Base-by-base conservation (phyloP, 2,113 vertebrate species). In the Sylvietta virens region DNA sequence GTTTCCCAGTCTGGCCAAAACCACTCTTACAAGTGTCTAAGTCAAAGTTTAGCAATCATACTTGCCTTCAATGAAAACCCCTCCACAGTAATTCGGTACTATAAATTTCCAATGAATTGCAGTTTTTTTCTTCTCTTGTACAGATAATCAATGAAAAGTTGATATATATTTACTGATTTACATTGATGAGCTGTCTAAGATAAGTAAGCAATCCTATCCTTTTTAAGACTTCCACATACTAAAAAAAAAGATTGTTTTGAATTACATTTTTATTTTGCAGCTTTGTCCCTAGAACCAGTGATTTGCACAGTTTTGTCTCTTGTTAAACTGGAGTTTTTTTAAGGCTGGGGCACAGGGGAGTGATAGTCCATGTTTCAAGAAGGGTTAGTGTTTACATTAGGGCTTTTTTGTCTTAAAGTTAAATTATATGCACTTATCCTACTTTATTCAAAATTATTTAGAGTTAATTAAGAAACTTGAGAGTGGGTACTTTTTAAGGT, bases 51-150 rank as follows among this genome's bases (percentile, higher is more conserved):
- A 71, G 22, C 8, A 13, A 47, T 30, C 6, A 28, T 18, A 42
- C 78, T 61, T 79, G 14, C 10, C 22, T 88, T 80, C 26, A 44
- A 2, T n/a, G 42, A 28, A 44, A 64, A 56, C 39, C 10, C 3
- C 1, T 2, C 8, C 24, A 11, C 13, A 13, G 3, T 51, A 35
- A 40, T 5, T 2, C 6, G 13, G 1, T 21, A 21, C 17, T 69
- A 7, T 13, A 7, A 21, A 50, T 47, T 83, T 80, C 18, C 33
- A 51, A 11, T 31, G 1, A 74, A 61, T 23, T 40, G 7, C 1
- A 0, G 10, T 60, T 6, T 15, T 89, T 81, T 88, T 56, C 16
- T 60, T 58, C 35, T 48, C 45, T 80, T 77, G 9, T 10, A 58
- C 12, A 60, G 20, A 15, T 13, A 54, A 26, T n/a, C 45, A 72